These are phyloP conservation scores for Eupithecia subumbrata DNA, from an alignment of 2,888 invertebrate genomes.

Conservation along the genomic window DNA sequence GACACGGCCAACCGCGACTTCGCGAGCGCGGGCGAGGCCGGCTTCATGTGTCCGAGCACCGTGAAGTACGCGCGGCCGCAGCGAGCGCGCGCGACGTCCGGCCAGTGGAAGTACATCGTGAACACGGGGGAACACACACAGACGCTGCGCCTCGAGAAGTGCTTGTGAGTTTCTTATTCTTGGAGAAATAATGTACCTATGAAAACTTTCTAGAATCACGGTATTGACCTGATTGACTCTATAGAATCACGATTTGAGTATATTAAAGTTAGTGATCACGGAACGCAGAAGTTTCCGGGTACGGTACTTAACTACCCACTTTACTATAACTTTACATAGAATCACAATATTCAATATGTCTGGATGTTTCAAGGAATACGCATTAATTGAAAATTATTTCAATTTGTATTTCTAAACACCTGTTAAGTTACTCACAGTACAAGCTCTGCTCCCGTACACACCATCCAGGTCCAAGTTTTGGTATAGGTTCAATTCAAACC, in stretches of 20 bases:
- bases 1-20: conserved; percentile 84
- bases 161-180: conserved; percentile 84
- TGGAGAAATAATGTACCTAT: too few species aligned
- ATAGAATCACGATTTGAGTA: too few species aligned
- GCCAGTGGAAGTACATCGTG: conserved; percentile 93
- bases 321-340: not conserved
- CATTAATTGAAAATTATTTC: not conserved
- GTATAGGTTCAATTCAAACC: not conserved
- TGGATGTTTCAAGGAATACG: too few species aligned
- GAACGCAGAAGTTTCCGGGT: not conserved
- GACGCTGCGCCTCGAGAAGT: conserved; percentile 91
- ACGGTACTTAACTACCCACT: too few species aligned
- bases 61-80: conserved; percentile 92
- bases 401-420: too few species aligned
- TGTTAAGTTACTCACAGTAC: too few species aligned
- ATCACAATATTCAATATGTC: too few species aligned
- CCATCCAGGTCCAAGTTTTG: too few species aligned
- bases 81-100: conserved; percentile 90
- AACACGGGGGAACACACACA: conserved; percentile 94
- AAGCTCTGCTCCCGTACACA: not conserved
- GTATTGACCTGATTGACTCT: too few species aligned
- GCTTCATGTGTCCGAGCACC: conserved; percentile 91
- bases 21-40: conserved; percentile 84
- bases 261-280: too few species aligned
- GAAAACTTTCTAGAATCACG: too few species aligned